These are phyloP conservation scores for Notodonta dromedarius DNA, from an alignment of 2,888 invertebrate species.

Conservation along the genomic window DNA sequence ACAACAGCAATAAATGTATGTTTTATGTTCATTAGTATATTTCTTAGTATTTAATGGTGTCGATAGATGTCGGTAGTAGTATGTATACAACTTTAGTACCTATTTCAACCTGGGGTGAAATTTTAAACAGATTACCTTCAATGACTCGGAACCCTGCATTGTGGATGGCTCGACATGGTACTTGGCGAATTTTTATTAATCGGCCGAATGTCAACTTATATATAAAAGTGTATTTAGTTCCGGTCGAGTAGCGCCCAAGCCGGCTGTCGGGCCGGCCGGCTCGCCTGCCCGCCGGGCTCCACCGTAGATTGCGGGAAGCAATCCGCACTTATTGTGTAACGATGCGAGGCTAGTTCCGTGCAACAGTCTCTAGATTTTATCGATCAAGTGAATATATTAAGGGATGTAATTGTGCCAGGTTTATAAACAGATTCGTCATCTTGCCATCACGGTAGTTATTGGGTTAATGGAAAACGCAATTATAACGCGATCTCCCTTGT, in stretches of 20 bases:
- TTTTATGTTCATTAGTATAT: too few relatives aligned
- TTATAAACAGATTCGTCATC: not conserved
- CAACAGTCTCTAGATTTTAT: conserved; percentile 22
- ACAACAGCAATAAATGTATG: too few relatives aligned
- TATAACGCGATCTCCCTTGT: conserved; percentile 12
- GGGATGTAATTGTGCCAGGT: not conserved
- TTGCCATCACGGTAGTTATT: too few relatives aligned
- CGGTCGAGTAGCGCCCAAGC: conserved; percentile 14
- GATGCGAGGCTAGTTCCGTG: conserved; percentile 23
- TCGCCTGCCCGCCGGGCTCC: not conserved
- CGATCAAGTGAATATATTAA: conserved; percentile 10
- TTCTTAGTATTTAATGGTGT: too few relatives aligned
- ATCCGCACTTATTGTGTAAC: conserved; percentile 9
- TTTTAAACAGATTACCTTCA: too few relatives aligned
- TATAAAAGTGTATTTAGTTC: conserved; percentile 5
- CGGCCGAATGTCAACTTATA: not conserved
- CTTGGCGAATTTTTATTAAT: too few relatives aligned
- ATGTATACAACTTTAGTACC: too few relatives aligned
- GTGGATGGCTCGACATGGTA: too few relatives aligned
- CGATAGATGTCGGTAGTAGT: too few relatives aligned
- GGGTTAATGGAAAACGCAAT: not conserved
- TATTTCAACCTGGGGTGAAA: too few relatives aligned
- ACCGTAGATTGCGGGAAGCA: not conserved
- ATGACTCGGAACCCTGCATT: too few relatives aligned
- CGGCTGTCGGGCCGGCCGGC: conserved; percentile 7